A percentile compares a stretch with the other conserved stretches of the same genome.
Evolutionary conservation across 2,888 invertebrate species (phyloP).

Genomic region (Ormia ochracea): DNA sequence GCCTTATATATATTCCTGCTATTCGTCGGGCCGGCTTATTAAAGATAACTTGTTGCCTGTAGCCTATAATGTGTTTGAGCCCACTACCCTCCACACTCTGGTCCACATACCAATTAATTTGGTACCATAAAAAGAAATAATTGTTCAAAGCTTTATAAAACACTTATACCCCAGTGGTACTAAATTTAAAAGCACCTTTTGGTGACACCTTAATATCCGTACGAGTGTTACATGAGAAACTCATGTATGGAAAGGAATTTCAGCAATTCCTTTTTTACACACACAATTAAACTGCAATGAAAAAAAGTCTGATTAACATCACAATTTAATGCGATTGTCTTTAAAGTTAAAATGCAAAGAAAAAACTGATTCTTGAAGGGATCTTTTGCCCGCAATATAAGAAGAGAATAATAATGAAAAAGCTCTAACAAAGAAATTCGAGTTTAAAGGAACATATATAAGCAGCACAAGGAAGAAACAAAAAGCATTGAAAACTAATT

Average conservation of each 20-base stretch:
- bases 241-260: slow-evolving; percentile 12
- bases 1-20: too few relatives aligned
- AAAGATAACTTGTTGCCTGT: too few relatives aligned
- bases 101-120: too few relatives aligned
- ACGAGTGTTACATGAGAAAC: not conserved
- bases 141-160: too few relatives aligned
- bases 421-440: not conserved
- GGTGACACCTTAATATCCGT: not conserved
- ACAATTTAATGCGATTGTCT: slow-evolving; percentile 24
- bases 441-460: not conserved
- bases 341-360: not conserved
- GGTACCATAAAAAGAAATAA: too few relatives aligned
- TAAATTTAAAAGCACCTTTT: too few relatives aligned
- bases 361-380: not conserved
- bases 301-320: slow-evolving; percentile 24
- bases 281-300: not conserved
- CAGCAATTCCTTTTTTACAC: not conserved
- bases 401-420: not conserved
- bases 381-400: not conserved
- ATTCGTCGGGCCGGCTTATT: too few relatives aligned
- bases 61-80: too few relatives aligned
- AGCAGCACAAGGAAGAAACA: not conserved
- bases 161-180: too few relatives aligned
- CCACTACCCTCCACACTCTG: too few relatives aligned
- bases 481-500: slow-evolving; percentile 22